Percentiles rank a stretch among this genome's conserved stretches.
phyloP scores from a whole-genome alignment of 2,888 invertebrate genomes.

The Lasioglossum pauxillum region DNA sequence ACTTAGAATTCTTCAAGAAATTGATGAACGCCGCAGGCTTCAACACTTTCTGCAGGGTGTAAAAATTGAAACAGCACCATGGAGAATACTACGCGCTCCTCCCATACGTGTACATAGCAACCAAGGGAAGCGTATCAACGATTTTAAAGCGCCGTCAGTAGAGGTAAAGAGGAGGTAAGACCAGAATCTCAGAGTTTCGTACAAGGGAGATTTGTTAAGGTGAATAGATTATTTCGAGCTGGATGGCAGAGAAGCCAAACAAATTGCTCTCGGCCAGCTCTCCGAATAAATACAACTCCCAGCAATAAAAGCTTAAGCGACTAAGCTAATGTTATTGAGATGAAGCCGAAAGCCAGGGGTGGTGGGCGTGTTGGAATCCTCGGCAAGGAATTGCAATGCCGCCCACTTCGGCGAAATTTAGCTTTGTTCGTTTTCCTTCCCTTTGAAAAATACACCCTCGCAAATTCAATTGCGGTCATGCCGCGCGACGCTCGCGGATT shows the following conservation, averaged over 20 bases:
- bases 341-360: constrained; percentile 70
- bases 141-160: neutral
- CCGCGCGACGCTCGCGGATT: constrained; percentile 63
- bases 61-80: neutral
- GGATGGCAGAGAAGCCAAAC: constrained; percentile 25
- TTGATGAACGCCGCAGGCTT: neutral
- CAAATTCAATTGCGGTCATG: constrained; percentile 75
- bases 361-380: constrained; percentile 76
- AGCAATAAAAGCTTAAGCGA: constrained; percentile 80
- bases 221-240: constrained; percentile 22
- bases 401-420: constrained; percentile 77
- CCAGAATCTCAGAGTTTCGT: neutral
- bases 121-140: neutral
- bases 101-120: neutral
- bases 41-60: neutral
- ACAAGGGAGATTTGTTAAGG: constrained; percentile 1
- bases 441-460: constrained; percentile 64
- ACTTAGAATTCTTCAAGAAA: neutral
- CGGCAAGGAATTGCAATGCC: constrained; percentile 76
- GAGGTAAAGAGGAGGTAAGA: neutral
- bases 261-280: constrained; percentile 43
- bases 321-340: constrained; percentile 82
- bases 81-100: neutral
- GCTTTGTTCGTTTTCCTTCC: constrained; percentile 56
- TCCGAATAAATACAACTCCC: constrained; percentile 70